Conservation (phyloP, 2,113 vertebrate species). For the Urocitellus parryii region DNA sequence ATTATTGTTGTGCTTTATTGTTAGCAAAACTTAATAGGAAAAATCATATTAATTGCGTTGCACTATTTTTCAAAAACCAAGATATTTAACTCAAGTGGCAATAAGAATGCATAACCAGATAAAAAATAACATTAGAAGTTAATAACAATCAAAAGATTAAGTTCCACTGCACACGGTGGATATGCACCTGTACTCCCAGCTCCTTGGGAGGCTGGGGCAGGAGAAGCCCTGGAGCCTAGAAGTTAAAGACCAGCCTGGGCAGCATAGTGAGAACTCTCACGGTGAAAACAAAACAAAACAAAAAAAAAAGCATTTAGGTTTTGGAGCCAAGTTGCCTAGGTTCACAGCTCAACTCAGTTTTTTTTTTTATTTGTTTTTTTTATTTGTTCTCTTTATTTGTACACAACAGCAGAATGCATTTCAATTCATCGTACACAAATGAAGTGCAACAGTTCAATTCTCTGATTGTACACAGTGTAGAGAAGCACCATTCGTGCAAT, state of each 20-base stretch:
- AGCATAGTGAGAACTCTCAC: not conserved
- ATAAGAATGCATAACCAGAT: not conserved
- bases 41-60: not conserved
- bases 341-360: not conserved
- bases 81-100: not conserved
- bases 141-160: not conserved
- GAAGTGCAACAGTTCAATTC: too few species aligned
- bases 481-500: too few species aligned
- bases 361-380: not conserved
- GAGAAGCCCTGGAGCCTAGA: not conserved
- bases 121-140: not conserved
- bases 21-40: not conserved
- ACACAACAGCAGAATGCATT: too few species aligned
- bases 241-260: not conserved
- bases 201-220: not conserved
- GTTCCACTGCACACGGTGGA: not conserved
- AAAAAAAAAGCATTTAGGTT: not conserved
- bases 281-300: too few species aligned
- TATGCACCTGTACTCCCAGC: too few species aligned
- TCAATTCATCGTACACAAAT: too few species aligned
- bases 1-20: not conserved
- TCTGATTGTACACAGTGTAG: too few species aligned
- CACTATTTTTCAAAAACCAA: not conserved
- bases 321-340: too few species aligned
- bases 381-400: too few species aligned